phyloP scores from a whole-genome alignment of 2,113 vertebrate genomes.

The Leptobrachium leishanense region DNA sequence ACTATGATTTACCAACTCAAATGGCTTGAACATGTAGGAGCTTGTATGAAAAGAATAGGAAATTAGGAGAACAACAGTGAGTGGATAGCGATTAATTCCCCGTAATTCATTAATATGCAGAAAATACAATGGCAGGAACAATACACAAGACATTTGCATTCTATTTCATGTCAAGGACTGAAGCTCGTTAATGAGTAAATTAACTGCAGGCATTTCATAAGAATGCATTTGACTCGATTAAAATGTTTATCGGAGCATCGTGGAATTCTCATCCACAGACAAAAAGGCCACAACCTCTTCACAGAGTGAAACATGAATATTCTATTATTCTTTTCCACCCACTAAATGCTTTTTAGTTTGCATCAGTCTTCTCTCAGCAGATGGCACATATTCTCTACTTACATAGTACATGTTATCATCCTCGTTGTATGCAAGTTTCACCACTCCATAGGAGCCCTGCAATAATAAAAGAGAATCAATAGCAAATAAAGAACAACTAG shows the following conservation, averaged over 20 bases:
- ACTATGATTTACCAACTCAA: too few relatives aligned
- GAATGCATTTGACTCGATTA: not conserved
- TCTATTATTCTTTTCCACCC: not conserved
- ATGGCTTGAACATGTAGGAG: too few relatives aligned
- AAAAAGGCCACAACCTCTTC: not conserved
- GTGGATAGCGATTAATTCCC: too few relatives aligned
- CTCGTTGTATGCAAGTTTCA: constrained; percentile 97
- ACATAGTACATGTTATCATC: constrained; percentile 97
- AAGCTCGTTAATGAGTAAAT: not conserved
- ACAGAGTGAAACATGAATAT: not conserved
- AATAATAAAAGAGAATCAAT: constrained; percentile 8
- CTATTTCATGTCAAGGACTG: not conserved
- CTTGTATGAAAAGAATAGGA: too few relatives aligned
- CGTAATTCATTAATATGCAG: too few relatives aligned
- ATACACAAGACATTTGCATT: not conserved
- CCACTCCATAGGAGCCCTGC: constrained; percentile 96
- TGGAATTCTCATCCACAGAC: not conserved
- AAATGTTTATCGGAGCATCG: not conserved
- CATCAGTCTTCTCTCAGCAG: not conserved
- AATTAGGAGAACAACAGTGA: too few relatives aligned
- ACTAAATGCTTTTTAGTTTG: not conserved
- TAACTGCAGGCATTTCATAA: not conserved
- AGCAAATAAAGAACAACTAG: not conserved
- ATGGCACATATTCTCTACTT: constrained; percentile 62
- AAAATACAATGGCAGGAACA: not conserved